Conservation (phyloP, 2,113 vertebrate species). For the Ailuropoda melanoleuca region DNA sequence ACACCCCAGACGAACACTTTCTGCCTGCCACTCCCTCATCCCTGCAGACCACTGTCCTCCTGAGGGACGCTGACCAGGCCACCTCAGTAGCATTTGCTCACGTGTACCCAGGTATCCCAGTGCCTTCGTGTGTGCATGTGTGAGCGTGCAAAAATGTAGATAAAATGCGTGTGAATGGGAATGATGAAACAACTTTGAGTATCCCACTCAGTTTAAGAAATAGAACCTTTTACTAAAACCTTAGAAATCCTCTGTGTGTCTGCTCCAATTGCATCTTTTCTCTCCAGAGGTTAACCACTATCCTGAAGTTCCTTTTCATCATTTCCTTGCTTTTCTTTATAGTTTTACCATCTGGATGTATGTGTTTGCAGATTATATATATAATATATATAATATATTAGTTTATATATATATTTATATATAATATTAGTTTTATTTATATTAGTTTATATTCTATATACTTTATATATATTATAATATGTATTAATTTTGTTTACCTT, state of each 20-base stretch:
- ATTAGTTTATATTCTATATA: too few species aligned
- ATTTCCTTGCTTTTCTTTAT: background rate
- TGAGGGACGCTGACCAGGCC: background rate
- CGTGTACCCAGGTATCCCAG: background rate
- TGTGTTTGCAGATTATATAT: background rate
- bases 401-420: too few species aligned
- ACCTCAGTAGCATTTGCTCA: background rate
- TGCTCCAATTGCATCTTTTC: background rate
- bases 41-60: background rate
- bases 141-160: background rate
- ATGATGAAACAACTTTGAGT: background rate
- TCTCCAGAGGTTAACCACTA: background rate
- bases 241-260: background rate
- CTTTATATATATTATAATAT: background rate
- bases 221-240: background rate
- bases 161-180: background rate
- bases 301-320: background rate
- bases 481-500: background rate
- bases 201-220: background rate
- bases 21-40: background rate
- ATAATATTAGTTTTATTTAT: too few species aligned
- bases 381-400: too few species aligned
- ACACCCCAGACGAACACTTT: background rate
- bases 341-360: background rate
- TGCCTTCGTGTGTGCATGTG: background rate